phyloP scores from a whole-genome alignment of 2,797 vertebrate species.

The Amazona ochrocephala region DNA sequence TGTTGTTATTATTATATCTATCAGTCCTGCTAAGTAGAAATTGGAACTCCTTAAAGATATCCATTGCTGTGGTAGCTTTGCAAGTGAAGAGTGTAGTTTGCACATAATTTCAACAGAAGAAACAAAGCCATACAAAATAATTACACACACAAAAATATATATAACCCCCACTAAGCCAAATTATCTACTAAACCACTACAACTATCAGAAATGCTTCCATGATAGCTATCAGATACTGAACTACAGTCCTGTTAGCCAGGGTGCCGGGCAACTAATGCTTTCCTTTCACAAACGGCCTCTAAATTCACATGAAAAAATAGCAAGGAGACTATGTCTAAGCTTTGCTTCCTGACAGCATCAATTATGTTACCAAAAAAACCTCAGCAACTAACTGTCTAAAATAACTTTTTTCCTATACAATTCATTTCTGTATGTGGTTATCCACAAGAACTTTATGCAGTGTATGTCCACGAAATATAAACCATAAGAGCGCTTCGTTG shows the following conservation, averaged over 20 bases:
- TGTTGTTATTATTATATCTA: not conserved
- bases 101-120: not conserved
- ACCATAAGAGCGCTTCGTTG: not conserved
- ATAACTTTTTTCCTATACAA: not conserved
- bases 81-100: not conserved
- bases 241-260: fast-evolving
- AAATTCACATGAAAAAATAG: not conserved
- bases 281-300: not conserved
- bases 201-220: not conserved
- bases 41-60: not conserved
- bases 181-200: not conserved
- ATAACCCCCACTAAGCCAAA: not conserved
- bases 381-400: not conserved
- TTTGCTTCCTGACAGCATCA: not conserved
- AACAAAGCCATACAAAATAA: not conserved
- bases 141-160: not conserved
- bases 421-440: not conserved
- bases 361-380: not conserved
- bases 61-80: not conserved
- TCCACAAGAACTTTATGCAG: not conserved
- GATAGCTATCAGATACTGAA: not conserved
- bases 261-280: not conserved
- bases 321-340: not conserved
- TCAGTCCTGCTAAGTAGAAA: not conserved
- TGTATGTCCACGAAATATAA: not conserved